phyloP scores from a whole-genome alignment of 2,888 invertebrate genomes.

The Nomada fucata region DNA sequence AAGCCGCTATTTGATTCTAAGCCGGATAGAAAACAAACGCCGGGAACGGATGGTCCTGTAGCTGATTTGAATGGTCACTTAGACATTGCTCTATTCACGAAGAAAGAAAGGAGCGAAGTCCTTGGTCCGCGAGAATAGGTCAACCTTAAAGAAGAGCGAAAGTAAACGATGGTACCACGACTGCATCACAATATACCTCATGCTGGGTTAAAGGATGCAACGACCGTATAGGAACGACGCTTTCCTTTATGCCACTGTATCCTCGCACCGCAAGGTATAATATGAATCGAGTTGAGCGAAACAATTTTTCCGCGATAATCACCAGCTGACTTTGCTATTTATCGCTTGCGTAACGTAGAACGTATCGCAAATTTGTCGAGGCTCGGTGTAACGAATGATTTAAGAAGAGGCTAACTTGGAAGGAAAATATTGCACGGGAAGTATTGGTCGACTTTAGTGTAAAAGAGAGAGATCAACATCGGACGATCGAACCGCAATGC shows the following conservation, averaged over 20 bases:
- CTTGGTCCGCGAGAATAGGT: slow-evolving; percentile 48
- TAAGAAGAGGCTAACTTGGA: not conserved
- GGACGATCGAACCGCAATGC: not conserved
- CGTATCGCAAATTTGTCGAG: not conserved
- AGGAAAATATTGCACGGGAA: slow-evolving; percentile 1
- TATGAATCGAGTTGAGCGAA: not conserved
- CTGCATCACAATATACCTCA: slow-evolving; percentile 57
- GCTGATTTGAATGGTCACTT: slow-evolving; percentile 67
- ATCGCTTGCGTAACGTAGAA: not conserved
- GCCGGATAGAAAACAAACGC: slow-evolving; percentile 68
- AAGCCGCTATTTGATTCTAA: slow-evolving; percentile 43
- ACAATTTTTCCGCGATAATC: slow-evolving; percentile 14
- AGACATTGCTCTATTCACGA: slow-evolving; percentile 53
- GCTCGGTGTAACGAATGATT: not conserved
- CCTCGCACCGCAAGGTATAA: not conserved
- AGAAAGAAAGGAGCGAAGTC: slow-evolving; percentile 21
- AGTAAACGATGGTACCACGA: slow-evolving; percentile 48
- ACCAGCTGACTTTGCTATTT: not conserved
- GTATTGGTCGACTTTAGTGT: not conserved
- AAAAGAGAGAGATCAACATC: not conserved
- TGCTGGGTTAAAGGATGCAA: slow-evolving; percentile 58
- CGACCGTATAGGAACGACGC: slow-evolving; percentile 21
- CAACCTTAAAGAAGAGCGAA: slow-evolving; percentile 62
- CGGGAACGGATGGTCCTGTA: slow-evolving; percentile 36
- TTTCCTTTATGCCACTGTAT: slow-evolving; percentile 25